Evolutionary conservation across 2,113 vertebrate species (phyloP), one percentile per base, ranked within the genome.

Genomic region (Halichoeres trimaculatus): DNA sequence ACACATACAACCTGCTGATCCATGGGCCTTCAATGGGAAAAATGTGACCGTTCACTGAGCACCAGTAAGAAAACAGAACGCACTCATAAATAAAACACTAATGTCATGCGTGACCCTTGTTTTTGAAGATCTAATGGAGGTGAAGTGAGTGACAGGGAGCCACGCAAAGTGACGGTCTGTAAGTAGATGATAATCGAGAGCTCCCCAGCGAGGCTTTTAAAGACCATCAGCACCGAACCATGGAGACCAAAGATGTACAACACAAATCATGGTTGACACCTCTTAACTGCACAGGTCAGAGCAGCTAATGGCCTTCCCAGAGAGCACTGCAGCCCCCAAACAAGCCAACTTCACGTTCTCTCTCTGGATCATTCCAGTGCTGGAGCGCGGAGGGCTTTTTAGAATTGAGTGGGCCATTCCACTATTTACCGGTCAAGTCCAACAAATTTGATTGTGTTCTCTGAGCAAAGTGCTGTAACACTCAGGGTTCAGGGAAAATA

Each of bases 151-250:
- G 78, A 85, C 80, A 56, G 50, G 38, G 66, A 65, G 68, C 45
- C 38, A 59, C 10, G 61, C 24, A 38, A 78, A 72, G 72, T 23
- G 62, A 76, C 58, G 80, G 67, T 76, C 47, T 52, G 57, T 83
- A 86, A 88, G 76, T 80, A 88, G 77, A 77, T 84, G 75, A 88
- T 90, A 88, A 91, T 90, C 59, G 23, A 78, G 62, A 76, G 80
- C 48, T 84, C 51, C 68, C 81, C 58, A 67, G 34, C 35, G 74
- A 50, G 77, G 80, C 88, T 91, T 88, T 88, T 89, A 88, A 88
- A 86, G 79, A 85, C 76, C 75, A 84, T 89, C 84, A 86, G 80
- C 78, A 57, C 54, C 50, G 66, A 90, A 91, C 85, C 84, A 57
- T 80, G 61, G 68, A 78, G 77, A 51, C 50, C 73, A 68, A 70